Evolutionary conservation across 2,888 invertebrate genomes (phyloP), one percentile per base, ranked within the genome.

Genomic region (Hypsopygia costalis): DNA sequence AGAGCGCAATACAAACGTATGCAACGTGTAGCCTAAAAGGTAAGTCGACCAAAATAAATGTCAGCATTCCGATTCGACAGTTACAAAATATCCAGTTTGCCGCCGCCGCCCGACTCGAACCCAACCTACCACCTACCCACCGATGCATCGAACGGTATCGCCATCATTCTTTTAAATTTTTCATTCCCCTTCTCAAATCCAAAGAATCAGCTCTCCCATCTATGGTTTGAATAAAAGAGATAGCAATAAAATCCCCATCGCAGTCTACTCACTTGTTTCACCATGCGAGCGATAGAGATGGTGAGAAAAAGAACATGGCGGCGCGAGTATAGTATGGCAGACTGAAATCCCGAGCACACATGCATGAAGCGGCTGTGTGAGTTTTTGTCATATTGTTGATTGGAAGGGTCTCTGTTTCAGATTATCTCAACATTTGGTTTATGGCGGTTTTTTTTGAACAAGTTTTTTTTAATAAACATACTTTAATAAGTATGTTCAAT

Each of bases 181-280:
- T 70, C 71, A 74, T 78, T 78, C 81, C 85, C 85, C 82, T 77
- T 69, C 76, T 74, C 69, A 64, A 81, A 75, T 70, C 68, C 64
- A 69, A 77, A 73, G 75, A 77, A 69, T 65, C 69, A 73, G 69
- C 73, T 72, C 73, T 72, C 69, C 65, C 69, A 68, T 67, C 67
- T 57, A 34, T 49, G 36, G 47, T 51, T 48, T 46, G 69, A 48
- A 57, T 43, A 62, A 79, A 60, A 58, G 77, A 75, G 81, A 73
- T 62, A 63, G 55, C 52, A 44, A 37, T 49, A 54, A 40, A 54
- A 51, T 52, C 58, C 62, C 60, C 59, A 55, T 62, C 62, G 70
- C 66, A 55, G 41, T 40, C 42, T 31, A 46, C 63, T 56, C 46
- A 52, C 34, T 51, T 44, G 49, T 41, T 47, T 50, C 47, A 33